These are phyloP conservation scores for Rutilus rutilus DNA, from an alignment of 2,113 vertebrate genomes.

Conservation along the genomic window DNA sequence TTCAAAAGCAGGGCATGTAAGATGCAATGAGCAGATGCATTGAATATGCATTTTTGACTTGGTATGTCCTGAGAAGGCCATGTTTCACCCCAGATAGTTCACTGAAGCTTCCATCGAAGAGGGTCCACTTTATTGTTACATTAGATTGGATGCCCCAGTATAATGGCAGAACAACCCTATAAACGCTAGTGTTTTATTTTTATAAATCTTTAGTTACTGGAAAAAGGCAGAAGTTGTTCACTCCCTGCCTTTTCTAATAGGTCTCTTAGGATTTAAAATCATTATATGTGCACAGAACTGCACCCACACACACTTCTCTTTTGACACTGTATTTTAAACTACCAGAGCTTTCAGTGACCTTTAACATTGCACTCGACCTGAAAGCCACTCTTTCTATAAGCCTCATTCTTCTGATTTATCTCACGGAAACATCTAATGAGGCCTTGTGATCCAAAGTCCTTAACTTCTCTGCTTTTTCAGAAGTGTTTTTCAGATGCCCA, in stretches of 20 bases:
- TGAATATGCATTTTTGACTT: not conserved
- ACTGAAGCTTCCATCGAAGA: not conserved
- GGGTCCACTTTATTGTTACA: not conserved
- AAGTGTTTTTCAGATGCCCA: slow-evolving; percentile 15
- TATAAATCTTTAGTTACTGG: not conserved
- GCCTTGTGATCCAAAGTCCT: slow-evolving; percentile 3
- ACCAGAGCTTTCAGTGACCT: slow-evolving; percentile 3
- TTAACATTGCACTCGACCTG: not conserved
- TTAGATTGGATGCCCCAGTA: not conserved
- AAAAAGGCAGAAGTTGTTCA: not conserved
- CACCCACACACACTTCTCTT: not conserved
- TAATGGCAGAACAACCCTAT: not conserved
- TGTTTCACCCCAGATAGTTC: not conserved
- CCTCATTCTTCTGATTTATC: not conserved
- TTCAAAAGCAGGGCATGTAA: not conserved
- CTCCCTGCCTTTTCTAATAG: slow-evolving; percentile 8
- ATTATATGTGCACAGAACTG: slow-evolving; percentile 12
- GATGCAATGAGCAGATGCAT: not conserved
- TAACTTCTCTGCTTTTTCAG: not conserved
- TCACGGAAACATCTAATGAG: not conserved
- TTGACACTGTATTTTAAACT: not conserved
- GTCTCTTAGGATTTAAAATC: not conserved
- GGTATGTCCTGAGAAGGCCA: not conserved
- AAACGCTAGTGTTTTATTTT: not conserved
- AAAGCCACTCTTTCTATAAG: not conserved